Evolutionary conservation across 2,797 vertebrate species (phyloP).

Genomic region (Microctenopoma stevenorrisi): DNA sequence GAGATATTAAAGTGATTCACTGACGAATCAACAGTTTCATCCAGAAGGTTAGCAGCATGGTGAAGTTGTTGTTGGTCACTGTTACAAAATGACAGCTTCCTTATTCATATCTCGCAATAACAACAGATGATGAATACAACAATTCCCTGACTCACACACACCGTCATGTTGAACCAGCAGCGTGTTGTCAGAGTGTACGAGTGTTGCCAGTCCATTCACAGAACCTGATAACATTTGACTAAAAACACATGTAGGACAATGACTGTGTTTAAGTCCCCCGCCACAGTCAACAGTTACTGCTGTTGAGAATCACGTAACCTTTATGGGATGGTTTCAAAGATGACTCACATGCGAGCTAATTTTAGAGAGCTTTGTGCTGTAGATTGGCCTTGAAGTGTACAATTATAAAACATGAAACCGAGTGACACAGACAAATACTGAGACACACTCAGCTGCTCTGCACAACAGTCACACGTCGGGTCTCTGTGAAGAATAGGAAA

Average conservation of each 20-base stretch:
- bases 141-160: constrained; percentile 21
- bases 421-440: constrained; percentile 60
- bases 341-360: constrained; percentile 91
- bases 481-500: constrained; percentile 37
- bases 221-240: constrained; percentile 50
- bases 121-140: not conserved
- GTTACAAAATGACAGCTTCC: not conserved
- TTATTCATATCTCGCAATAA: not conserved
- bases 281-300: constrained; percentile 77
- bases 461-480: constrained; percentile 25
- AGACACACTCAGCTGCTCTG: constrained; percentile 39
- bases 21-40: not conserved
- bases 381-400: constrained; percentile 73
- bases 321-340: constrained; percentile 91
- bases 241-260: constrained; percentile 64
- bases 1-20: not conserved
- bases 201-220: constrained; percentile 36
- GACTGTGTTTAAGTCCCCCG: constrained; percentile 59
- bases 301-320: constrained; percentile 92
- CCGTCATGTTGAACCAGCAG: constrained; percentile 12
- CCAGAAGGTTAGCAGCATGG: not conserved
- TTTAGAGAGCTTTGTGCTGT: constrained; percentile 87
- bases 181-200: constrained; percentile 23
- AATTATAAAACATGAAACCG: constrained; percentile 78
- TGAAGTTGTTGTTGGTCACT: not conserved